These are phyloP conservation scores for Rhagoletis zephyria DNA, from an alignment of 1,140 invertebrate species.

Conservation along the genomic window DNA sequence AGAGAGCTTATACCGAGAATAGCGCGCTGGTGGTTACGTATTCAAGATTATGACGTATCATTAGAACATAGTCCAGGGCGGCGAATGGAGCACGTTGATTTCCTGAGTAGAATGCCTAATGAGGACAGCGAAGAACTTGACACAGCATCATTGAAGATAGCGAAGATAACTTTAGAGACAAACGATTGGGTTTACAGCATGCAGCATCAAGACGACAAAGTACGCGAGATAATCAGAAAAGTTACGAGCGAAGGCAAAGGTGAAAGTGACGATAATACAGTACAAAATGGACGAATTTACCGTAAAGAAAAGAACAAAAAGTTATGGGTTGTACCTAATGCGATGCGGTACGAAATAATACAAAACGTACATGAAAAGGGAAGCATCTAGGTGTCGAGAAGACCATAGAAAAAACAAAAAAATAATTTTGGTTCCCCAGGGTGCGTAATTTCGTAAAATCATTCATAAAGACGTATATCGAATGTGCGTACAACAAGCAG, in stretches of 20 bases:
- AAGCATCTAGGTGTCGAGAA: constrained; percentile 42
- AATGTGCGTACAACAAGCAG: constrained; percentile 57
- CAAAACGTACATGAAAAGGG: constrained; percentile 46
- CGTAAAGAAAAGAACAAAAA: constrained; percentile 19
- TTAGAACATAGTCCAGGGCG: constrained; percentile 55
- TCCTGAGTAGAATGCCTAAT: constrained; percentile 52
- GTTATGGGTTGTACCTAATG: constrained; percentile 56
- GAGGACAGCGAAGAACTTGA: constrained; percentile 32
- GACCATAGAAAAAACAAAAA: constrained; percentile 56
- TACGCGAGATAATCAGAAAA: constrained; percentile 21
- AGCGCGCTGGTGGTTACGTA: constrained; percentile 67
- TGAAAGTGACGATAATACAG: constrained; percentile 10
- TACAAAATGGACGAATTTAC: constrained; percentile 47
- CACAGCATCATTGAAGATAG: constrained; percentile 40
- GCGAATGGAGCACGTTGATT: constrained; percentile 56
- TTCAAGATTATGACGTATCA: constrained; percentile 56
- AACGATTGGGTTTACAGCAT: constrained; percentile 46
- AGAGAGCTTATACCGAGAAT: constrained; percentile 63
- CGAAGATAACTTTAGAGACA: constrained; percentile 17
- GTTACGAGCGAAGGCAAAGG: background rate
- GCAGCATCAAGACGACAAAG: constrained; percentile 44
- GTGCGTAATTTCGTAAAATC: constrained; percentile 57
- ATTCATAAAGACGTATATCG: constrained; percentile 53
- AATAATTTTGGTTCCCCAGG: constrained; percentile 62
- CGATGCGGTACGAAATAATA: constrained; percentile 13